phyloP scores from a whole-genome alignment of 1,140 invertebrate species.

The Caerostris extrusa region DNA sequence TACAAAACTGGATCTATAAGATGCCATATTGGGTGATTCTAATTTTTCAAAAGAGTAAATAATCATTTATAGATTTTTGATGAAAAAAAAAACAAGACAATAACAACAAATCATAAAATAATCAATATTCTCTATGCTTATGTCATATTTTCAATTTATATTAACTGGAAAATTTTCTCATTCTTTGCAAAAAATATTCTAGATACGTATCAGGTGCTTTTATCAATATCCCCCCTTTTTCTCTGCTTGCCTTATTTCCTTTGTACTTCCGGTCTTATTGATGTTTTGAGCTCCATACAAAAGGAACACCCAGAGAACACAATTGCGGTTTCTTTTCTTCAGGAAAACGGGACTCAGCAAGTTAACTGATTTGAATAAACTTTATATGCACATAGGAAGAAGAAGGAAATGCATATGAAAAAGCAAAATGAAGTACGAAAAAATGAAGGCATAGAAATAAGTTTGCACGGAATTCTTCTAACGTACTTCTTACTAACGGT shows the following conservation, averaged over 20 bases:
- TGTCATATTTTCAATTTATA: slow-evolving; percentile 15
- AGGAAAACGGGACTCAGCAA: not conserved
- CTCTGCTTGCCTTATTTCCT: not conserved
- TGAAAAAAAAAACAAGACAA: too few species aligned
- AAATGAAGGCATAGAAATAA: not conserved
- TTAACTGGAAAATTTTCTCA: not conserved
- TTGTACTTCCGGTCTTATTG: slow-evolving; percentile 52
- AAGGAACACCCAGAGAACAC: slow-evolving; percentile 28
- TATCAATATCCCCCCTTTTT: not conserved
- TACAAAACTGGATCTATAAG: too few species aligned
- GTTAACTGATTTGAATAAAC: slow-evolving; percentile 59
- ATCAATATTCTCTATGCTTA: too few species aligned
- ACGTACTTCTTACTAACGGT: not conserved
- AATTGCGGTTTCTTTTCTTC: not conserved
- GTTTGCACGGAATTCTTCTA: not conserved
- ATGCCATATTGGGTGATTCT: too few species aligned
- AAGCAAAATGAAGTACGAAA: slow-evolving; percentile 35
- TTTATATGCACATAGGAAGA: slow-evolving; percentile 38
- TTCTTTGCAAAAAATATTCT: not conserved
- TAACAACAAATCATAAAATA: too few species aligned
- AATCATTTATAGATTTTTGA: too few species aligned
- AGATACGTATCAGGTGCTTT: not conserved
- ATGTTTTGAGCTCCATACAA: slow-evolving; percentile 17
- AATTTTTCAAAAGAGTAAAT: too few species aligned
- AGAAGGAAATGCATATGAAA: slow-evolving; percentile 1